Conservation (phyloP, 2,113 vertebrate genomes). For the Morone saxatilis region DNA sequence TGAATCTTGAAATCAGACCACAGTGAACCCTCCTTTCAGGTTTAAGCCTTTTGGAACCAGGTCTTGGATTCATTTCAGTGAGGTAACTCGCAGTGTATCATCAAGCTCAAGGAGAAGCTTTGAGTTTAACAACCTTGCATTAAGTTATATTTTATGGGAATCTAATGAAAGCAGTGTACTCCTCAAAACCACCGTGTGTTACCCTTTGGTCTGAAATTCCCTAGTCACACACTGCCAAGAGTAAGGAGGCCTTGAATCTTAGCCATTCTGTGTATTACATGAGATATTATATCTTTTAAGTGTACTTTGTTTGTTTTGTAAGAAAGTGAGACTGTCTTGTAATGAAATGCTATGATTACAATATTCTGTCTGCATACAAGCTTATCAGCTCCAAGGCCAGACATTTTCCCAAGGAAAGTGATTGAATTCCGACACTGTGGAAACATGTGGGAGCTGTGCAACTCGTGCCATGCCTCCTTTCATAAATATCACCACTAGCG, state of each 20-base stretch:
- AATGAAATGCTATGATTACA: conserved; percentile 68
- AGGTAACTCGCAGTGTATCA: conserved; percentile 63
- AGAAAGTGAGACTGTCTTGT: conserved; percentile 61
- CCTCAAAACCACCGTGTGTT: conserved; percentile 50
- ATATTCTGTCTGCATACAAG: conserved; percentile 48
- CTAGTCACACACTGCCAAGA: conserved; percentile 65
- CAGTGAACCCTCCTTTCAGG: conserved; percentile 29
- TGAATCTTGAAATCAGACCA: conserved; percentile 49
- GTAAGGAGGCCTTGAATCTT: conserved; percentile 70
- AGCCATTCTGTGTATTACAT: conserved; percentile 56
- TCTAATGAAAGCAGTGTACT: conserved; percentile 68
- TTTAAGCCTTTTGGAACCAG: conserved; percentile 46
- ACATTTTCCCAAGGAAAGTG: conserved; percentile 51
- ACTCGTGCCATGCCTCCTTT: conserved; percentile 59
- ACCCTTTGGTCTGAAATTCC: conserved; percentile 60
- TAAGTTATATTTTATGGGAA: conserved; percentile 69
- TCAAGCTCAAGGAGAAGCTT: conserved; percentile 62
- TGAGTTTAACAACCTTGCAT: conserved; percentile 68
- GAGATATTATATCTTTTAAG: conserved; percentile 68
- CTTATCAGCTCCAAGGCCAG: conserved; percentile 72
- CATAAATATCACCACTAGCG: conserved; percentile 52
- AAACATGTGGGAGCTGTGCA: conserved; percentile 69
- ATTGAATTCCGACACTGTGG: conserved; percentile 51
- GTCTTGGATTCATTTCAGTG: conserved; percentile 53
- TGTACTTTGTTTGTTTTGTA: conserved; percentile 70